A percentile compares a stretch with the other conserved stretches of the same genome.
Evolutionary conservation across 2,113 vertebrate genomes (phyloP).

Genomic region (Chroicocephalus ridibundus): DNA sequence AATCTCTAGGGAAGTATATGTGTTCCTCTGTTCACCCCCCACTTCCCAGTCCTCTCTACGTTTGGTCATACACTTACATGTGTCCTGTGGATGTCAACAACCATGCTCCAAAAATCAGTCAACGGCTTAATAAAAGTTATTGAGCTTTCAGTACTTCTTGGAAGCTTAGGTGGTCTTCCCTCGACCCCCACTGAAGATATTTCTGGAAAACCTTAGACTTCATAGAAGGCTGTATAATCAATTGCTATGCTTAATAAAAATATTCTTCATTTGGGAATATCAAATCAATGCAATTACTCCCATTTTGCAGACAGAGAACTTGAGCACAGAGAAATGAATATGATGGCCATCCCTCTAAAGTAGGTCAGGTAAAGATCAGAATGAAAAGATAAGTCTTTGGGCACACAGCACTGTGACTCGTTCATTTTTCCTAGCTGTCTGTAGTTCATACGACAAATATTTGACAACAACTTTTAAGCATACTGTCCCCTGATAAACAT

Average conservation of each 20-base stretch:
- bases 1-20: background rate
- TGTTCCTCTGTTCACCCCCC: background rate
- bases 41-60: background rate
- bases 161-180: background rate
- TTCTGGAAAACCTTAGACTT: background rate
- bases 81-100: background rate
- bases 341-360: accelerated
- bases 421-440: background rate
- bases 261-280: background rate
- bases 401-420: background rate
- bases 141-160: background rate
- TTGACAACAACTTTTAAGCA: background rate
- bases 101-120: background rate
- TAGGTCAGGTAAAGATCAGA: background rate
- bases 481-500: background rate
- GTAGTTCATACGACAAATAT: background rate
- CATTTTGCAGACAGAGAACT: background rate
- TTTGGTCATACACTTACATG: background rate
- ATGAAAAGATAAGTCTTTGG: background rate
- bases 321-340: background rate
- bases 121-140: background rate
- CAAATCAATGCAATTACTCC: background rate
- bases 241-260: background rate
- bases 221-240: background rate
- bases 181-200: background rate